phyloP scores from a whole-genome alignment of 1,140 invertebrate genomes.

The Archivesica marissinica region DNA sequence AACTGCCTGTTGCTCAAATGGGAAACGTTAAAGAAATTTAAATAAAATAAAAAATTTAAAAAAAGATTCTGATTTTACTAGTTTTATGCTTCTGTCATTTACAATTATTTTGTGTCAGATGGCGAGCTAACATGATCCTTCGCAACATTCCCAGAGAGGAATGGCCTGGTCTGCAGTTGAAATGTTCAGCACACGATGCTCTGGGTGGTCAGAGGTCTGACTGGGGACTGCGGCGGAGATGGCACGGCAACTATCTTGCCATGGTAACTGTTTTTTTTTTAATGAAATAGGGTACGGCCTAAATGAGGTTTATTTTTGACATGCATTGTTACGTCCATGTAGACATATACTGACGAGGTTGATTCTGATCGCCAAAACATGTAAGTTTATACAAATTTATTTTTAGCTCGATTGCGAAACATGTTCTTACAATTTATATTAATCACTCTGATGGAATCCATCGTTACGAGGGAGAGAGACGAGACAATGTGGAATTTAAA shows the following conservation, averaged over 20 bases:
- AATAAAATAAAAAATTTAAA: too few species aligned
- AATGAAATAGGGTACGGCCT: not conserved
- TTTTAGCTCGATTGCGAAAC: too few species aligned
- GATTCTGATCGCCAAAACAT: too few species aligned
- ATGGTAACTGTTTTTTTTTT: slow-evolving; percentile 82
- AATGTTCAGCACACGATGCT: slow-evolving; percentile 92
- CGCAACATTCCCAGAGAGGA: slow-evolving; percentile 91
- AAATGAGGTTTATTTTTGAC: not conserved
- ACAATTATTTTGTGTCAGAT: slow-evolving; percentile 84
- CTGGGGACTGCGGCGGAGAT: slow-evolving; percentile 93
- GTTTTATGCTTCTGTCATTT: not conserved
- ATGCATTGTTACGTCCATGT: not conserved
- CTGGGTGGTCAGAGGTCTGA: slow-evolving; percentile 90
- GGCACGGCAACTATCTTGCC: slow-evolving; percentile 96
- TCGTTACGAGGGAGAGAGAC: too few species aligned
- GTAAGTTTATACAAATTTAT: too few species aligned
- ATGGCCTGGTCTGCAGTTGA: slow-evolving; percentile 92
- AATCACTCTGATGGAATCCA: too few species aligned
- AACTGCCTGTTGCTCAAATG: too few species aligned
- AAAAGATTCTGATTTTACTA: not conserved
- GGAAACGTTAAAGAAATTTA: too few species aligned
- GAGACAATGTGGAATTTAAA: too few species aligned
- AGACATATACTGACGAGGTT: not conserved
- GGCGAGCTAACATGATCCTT: slow-evolving; percentile 95
- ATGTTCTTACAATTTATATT: too few species aligned